Percentiles rank a stretch among this genome's conserved stretches.
Evolutionary conservation across 1,140 invertebrate species (phyloP).

Genomic region (Aporrectodea caliginosa): DNA sequence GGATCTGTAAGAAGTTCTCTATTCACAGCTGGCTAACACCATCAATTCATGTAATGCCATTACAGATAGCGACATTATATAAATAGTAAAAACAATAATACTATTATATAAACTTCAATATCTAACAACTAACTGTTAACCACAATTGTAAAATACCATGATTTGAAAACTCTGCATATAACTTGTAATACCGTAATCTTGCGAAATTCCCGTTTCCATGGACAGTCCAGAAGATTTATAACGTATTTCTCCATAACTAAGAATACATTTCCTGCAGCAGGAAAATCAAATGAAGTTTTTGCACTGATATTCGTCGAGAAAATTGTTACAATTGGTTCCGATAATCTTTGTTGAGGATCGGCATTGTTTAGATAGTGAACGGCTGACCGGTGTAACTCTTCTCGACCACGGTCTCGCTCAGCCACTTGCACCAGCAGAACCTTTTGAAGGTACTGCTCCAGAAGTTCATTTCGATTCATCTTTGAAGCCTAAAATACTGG

Average conservation of each 20-base stretch:
- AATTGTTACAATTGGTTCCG: not conserved
- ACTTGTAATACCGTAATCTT: not conserved
- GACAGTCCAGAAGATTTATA: not conserved
- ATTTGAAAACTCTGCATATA: too few relatives aligned
- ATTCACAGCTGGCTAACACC: too few relatives aligned
- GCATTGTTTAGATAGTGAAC: not conserved
- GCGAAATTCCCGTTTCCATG: not conserved
- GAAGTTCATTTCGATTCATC: not conserved
- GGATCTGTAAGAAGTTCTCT: too few relatives aligned
- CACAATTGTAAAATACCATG: too few relatives aligned
- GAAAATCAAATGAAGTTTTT: not conserved
- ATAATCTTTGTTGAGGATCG: not conserved
- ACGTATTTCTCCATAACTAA: not conserved
- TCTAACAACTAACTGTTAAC: too few relatives aligned
- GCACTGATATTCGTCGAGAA: not conserved
- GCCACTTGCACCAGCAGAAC: not conserved
- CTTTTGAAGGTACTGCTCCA: not conserved
- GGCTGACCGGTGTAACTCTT: not conserved
- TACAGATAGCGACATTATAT: too few relatives aligned
- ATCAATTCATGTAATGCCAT: too few relatives aligned
- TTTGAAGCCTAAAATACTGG: not conserved
- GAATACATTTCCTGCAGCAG: not conserved
- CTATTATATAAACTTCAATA: too few relatives aligned
- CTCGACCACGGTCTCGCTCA: not conserved
- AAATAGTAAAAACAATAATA: too few relatives aligned